A percentile compares a stretch with the other conserved stretches of the same genome.
phyloP scores from a whole-genome alignment of 2,888 invertebrate species.

The Rhagophthalmus giganteus region DNA sequence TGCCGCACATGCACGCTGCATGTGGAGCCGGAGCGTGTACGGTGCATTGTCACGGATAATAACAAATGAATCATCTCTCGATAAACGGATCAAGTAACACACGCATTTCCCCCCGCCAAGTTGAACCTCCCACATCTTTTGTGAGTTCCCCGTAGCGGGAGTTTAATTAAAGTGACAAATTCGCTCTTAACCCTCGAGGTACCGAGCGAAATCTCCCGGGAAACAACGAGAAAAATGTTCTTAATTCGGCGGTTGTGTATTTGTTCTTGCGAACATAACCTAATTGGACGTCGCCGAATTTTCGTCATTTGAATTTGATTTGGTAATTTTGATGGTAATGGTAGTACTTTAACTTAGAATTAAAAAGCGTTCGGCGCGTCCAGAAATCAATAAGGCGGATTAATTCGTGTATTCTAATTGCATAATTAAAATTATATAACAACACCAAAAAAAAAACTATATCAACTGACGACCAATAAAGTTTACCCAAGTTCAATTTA shows the following conservation, averaged over 20 bases:
- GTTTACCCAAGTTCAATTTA: too few relatives aligned
- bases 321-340: not conserved
- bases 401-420: too few relatives aligned
- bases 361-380: too few relatives aligned
- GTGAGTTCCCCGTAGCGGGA: conserved; percentile 52
- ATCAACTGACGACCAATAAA: too few relatives aligned
- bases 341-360: too few relatives aligned
- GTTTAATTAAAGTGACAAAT: conserved; percentile 48
- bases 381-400: too few relatives aligned
- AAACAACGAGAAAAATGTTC: conserved; percentile 53
- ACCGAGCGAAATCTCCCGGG: conserved; percentile 58
- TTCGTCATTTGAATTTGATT: not conserved
- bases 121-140: conserved; percentile 59
- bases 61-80: conserved; percentile 53
- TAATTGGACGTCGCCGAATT: conserved; percentile 7
- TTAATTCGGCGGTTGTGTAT: conserved; percentile 29
- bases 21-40: conserved; percentile 37
- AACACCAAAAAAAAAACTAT: too few relatives aligned
- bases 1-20: conserved; percentile 41
- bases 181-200: conserved; percentile 59
- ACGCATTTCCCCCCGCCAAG: conserved; percentile 59
- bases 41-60: conserved; percentile 48
- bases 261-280: conserved; percentile 23
- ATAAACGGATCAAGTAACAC: conserved; percentile 53
- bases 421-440: too few relatives aligned